phyloP scores from a whole-genome alignment of 2,797 vertebrate genomes.

The Siniperca obscura region DNA sequence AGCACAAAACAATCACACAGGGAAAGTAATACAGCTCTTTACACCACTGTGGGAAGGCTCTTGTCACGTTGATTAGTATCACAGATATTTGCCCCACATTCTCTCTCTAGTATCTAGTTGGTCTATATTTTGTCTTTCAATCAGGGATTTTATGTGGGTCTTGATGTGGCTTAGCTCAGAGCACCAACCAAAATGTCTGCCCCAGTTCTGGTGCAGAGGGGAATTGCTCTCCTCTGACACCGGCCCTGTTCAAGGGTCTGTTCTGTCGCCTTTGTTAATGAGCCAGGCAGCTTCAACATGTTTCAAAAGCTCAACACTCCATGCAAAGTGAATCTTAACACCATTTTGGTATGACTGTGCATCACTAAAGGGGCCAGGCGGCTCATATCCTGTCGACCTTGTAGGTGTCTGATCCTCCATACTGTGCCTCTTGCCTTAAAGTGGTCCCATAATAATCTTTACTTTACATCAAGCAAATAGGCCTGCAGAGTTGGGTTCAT shows the following conservation, averaged over 20 bases:
- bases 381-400: not conserved
- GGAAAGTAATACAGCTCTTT: slow-evolving; percentile 10
- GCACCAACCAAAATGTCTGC: slow-evolving; percentile 71
- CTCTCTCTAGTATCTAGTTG: slow-evolving; percentile 37
- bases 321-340: slow-evolving; percentile 41
- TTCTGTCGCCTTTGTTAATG: slow-evolving; percentile 62
- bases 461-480: not conserved
- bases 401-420: not conserved
- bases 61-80: slow-evolving; percentile 58
- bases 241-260: slow-evolving; percentile 56
- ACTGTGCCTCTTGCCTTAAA: slow-evolving; percentile 23
- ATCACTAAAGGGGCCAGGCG: not conserved
- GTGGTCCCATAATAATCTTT: slow-evolving; percentile 2
- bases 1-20: slow-evolving; percentile 23
- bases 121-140: slow-evolving; percentile 69
- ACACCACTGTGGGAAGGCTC: slow-evolving; percentile 12
- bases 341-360: slow-evolving; percentile 3
- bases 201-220: slow-evolving; percentile 71
- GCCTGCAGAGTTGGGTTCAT: not conserved
- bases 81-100: slow-evolving; percentile 67
- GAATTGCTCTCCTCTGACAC: slow-evolving; percentile 69
- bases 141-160: slow-evolving; percentile 72
- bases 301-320: slow-evolving; percentile 22
- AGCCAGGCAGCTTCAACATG: slow-evolving; percentile 56
- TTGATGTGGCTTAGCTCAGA: slow-evolving; percentile 68